phyloP scores from a whole-genome alignment of 2,113 vertebrate genomes.

The Sakesphorus luctuosus region DNA sequence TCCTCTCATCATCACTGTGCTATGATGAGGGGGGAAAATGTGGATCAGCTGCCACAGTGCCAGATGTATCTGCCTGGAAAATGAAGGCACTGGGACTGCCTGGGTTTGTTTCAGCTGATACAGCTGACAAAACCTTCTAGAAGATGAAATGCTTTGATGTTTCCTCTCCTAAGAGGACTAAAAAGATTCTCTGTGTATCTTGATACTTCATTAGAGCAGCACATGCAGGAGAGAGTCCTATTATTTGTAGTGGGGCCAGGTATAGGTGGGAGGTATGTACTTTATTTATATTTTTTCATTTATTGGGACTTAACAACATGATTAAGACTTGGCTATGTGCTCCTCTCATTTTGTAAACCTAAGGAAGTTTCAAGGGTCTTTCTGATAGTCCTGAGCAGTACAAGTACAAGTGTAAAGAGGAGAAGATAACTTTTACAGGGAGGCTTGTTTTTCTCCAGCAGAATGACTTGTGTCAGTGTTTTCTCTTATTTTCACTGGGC shows the following conservation, averaged over 20 bases:
- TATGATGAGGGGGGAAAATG: not conserved
- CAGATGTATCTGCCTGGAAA: not conserved
- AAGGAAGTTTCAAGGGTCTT: not conserved
- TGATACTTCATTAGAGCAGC: not conserved
- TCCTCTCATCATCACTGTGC: not conserved
- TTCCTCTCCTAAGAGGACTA: not conserved
- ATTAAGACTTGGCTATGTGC: not conserved
- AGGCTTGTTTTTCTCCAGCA: not conserved
- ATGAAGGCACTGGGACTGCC: not conserved
- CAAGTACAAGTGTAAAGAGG: not conserved
- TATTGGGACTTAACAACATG: not conserved
- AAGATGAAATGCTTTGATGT: not conserved
- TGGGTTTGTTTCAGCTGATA: not conserved
- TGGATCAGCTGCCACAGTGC: not conserved
- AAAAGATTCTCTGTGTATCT: not conserved
- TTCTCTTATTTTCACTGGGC: not conserved
- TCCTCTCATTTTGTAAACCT: not conserved
- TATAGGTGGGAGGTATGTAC: not conserved
- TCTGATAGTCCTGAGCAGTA: not conserved
- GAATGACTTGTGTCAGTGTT: not conserved
- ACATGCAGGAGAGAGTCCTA: not conserved
- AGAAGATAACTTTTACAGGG: not conserved
- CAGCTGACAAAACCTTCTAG: not conserved
- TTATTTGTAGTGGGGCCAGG: not conserved
- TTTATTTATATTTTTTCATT: not conserved